Evolutionary conservation across 2,113 vertebrate genomes (phyloP).

Genomic region (Syngnathus floridae): DNA sequence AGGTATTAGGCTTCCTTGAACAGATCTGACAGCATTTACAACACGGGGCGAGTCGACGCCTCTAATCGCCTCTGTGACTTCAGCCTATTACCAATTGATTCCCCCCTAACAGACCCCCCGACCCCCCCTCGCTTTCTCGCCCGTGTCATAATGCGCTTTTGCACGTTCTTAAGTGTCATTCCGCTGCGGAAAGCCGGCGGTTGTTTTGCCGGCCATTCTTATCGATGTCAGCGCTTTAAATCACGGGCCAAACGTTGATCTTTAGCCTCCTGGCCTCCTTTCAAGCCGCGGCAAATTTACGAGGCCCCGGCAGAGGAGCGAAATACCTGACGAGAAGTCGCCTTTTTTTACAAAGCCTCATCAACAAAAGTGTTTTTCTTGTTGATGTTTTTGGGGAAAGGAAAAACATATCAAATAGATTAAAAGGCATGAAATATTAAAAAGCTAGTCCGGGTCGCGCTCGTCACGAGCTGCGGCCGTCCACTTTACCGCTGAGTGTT

Average conservation of each 20-base stretch:
- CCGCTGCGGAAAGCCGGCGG: neutral
- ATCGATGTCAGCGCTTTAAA: conserved; percentile 24
- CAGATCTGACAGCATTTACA: conserved; percentile 74
- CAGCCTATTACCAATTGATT: conserved; percentile 69
- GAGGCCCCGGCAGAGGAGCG: neutral
- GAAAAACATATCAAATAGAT: conserved; percentile 68
- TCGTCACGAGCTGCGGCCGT: conserved; percentile 51
- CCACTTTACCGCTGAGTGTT: conserved; percentile 66
- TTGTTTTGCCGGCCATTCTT: conserved; percentile 12
- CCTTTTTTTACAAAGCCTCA: conserved; percentile 48
- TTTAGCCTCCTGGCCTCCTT: conserved; percentile 27
- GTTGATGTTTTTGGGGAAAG: conserved; percentile 27
- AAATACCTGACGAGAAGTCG: neutral
- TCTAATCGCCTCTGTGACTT: conserved; percentile 67
- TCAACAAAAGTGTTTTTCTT: conserved; percentile 51
- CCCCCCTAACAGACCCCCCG: conserved; percentile 29
- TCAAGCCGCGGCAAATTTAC: conserved; percentile 6
- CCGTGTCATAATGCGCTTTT: conserved; percentile 48
- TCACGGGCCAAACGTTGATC: conserved; percentile 20
- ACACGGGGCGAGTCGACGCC: conserved; percentile 62
- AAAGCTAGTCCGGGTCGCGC: conserved; percentile 57
- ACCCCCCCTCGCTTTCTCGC: conserved; percentile 30
- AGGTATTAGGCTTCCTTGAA: conserved; percentile 73
- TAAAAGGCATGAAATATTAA: conserved; percentile 71
- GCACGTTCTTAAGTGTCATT: conserved; percentile 28